phyloP scores from a whole-genome alignment of 2,888 invertebrate genomes.

The Spodoptera picta region DNA sequence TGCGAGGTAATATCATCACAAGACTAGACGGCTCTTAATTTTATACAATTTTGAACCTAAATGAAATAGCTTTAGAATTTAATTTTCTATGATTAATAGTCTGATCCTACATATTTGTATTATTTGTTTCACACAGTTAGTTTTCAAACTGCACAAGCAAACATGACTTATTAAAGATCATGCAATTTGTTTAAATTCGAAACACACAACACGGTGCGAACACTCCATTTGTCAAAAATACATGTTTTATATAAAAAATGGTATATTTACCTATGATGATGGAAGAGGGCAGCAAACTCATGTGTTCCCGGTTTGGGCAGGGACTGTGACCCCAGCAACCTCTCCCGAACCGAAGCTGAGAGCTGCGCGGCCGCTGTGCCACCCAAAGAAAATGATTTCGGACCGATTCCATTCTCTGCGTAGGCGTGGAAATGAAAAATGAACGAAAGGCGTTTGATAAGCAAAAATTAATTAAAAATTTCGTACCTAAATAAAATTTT shows the following conservation, averaged over 20 bases:
- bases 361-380: slow-evolving; percentile 95
- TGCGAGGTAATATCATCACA: slow-evolving; percentile 20
- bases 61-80: no score
- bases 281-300: slow-evolving; percentile 90
- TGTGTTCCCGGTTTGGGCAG: slow-evolving; percentile 93
- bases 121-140: slow-evolving; percentile 19
- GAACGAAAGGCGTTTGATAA: slow-evolving; percentile 18
- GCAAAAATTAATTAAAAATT: no score
- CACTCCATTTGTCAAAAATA: slow-evolving; percentile 1
- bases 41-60: no score
- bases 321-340: slow-evolving; percentile 95
- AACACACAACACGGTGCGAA: background rate
- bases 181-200: slow-evolving; percentile 13
- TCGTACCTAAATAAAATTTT: no score
- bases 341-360: slow-evolving; percentile 95
- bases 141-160: slow-evolving; percentile 24
- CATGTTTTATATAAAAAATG: background rate
- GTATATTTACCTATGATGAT: slow-evolving; percentile 87
- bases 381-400: slow-evolving; percentile 95
- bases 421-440: slow-evolving; percentile 38
- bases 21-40: background rate
- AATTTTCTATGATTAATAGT: no score
- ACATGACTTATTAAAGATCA: slow-evolving; percentile 19
- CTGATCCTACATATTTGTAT: no score
- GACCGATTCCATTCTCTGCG: slow-evolving; percentile 92